Percentiles rank a stretch among this genome's conserved stretches.
Conservation (phyloP, 2,888 invertebrate genomes). For the Drosophila colorata region DNA sequence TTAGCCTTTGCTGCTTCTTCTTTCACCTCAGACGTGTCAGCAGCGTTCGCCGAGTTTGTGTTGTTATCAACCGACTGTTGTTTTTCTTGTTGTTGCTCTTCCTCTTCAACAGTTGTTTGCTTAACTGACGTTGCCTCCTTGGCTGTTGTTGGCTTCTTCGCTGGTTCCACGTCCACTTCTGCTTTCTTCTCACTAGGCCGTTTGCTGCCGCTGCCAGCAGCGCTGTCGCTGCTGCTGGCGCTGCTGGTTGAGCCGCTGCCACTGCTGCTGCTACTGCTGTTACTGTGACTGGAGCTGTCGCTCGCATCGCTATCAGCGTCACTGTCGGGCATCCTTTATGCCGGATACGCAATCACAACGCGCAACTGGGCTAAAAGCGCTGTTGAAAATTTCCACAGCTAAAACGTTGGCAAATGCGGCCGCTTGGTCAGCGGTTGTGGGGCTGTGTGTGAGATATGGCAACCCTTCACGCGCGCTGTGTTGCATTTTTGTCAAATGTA, state of each 20-base stretch:
- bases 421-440: conserved; percentile 47
- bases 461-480: conserved; percentile 30
- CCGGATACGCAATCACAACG: conserved; percentile 3
- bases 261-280: conserved; percentile 38
- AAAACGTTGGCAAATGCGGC: conserved; percentile 69
- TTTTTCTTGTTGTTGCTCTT: conserved; percentile 3
- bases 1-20: conserved; percentile 22
- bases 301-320: conserved; percentile 70
- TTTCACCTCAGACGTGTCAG: conserved; percentile 54
- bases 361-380: conserved; percentile 13
- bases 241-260: conserved; percentile 45
- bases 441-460: conserved; percentile 1
- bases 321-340: conserved; percentile 67
- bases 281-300: conserved; percentile 57
- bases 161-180: conserved; percentile 25
- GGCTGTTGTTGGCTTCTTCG: background rate
- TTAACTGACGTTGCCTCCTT: background rate
- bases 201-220: conserved; percentile 39
- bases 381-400: conserved; percentile 58
- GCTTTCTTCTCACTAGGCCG: conserved; percentile 32
- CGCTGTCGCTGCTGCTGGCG: conserved; percentile 35
- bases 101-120: conserved; percentile 21
- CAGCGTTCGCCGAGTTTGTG: conserved; percentile 18
- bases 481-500: conserved; percentile 14
- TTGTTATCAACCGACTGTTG: conserved; percentile 12